Conservation (phyloP, 2,888 invertebrate species). For the Alitta virens region DNA sequence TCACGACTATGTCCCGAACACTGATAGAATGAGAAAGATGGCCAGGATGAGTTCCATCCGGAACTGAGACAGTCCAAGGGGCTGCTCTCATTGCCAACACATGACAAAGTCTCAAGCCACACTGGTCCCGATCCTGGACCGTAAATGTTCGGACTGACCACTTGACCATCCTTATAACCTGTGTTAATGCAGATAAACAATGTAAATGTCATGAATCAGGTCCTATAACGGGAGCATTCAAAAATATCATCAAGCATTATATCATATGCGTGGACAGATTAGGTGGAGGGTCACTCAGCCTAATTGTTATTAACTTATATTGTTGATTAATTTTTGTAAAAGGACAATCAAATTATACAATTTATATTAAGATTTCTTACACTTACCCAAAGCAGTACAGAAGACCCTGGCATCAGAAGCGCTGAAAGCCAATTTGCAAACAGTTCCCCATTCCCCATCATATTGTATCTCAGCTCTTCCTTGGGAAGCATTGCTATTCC, state of each 20-base stretch:
- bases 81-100: conserved; percentile 68
- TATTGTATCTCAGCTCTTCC: conserved; percentile 47
- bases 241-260: too few species aligned
- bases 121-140: conserved; percentile 38
- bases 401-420: conserved; percentile 39
- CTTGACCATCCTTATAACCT: conserved; percentile 10
- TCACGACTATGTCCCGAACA: conserved; percentile 29
- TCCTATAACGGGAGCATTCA: too few species aligned
- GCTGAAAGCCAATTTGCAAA: conserved; percentile 44
- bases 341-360: background rate
- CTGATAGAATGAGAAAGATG: conserved; percentile 5
- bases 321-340: too few species aligned
- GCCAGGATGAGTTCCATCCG: conserved; percentile 12
- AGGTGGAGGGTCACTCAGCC: too few species aligned
- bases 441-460: conserved; percentile 39
- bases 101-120: conserved; percentile 70
- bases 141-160: background rate
- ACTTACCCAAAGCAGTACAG: conserved; percentile 35
- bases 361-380: background rate
- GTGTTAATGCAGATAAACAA: too few species aligned
- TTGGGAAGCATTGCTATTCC: conserved; percentile 22
- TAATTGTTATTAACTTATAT: too few species aligned
- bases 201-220: too few species aligned
- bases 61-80: conserved; percentile 63
- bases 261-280: too few species aligned